phyloP scores from a whole-genome alignment of 2,797 vertebrate genomes.

The Myotis pilosus region DNA sequence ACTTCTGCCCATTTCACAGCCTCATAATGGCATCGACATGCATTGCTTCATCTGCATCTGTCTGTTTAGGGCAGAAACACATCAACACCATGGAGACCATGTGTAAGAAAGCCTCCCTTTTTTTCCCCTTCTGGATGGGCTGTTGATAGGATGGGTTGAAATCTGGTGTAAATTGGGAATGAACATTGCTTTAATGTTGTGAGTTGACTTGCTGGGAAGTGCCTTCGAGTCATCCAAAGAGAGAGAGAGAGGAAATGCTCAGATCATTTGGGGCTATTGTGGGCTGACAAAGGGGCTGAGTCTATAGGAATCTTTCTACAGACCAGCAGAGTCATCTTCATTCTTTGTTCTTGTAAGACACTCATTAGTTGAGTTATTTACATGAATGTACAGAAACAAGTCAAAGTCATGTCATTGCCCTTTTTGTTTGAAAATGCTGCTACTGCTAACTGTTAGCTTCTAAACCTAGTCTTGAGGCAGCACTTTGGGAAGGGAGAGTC shows the following conservation, averaged over 20 bases:
- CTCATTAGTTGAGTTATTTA: constrained; percentile 26
- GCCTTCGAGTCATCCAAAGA: constrained; percentile 59
- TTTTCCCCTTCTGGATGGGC: constrained; percentile 48
- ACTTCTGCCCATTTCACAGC: constrained; percentile 84
- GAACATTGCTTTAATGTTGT: constrained; percentile 58
- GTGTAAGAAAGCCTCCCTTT: constrained; percentile 71
- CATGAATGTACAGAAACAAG: neutral
- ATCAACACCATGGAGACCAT: constrained; percentile 81
- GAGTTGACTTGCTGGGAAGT: constrained; percentile 78
- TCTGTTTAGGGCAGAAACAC: constrained; percentile 81
- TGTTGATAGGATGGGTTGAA: constrained; percentile 70
- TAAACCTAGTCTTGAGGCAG: neutral
- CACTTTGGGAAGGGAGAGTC: neutral
- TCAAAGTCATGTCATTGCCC: neutral
- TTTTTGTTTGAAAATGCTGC: constrained; percentile 19
- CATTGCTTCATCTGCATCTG: constrained; percentile 83
- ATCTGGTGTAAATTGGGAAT: constrained; percentile 72
- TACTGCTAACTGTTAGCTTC: neutral
- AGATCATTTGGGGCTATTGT: constrained; percentile 66
- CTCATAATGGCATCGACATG: constrained; percentile 83
- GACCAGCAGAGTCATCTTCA: neutral
- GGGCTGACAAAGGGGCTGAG: constrained; percentile 70
- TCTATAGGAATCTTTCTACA: neutral
- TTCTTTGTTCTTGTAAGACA: constrained; percentile 58
- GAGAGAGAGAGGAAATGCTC: constrained; percentile 59